Base-by-base conservation (phyloP, 1,140 invertebrate genomes). In the Penaeus vannamei region DNA sequence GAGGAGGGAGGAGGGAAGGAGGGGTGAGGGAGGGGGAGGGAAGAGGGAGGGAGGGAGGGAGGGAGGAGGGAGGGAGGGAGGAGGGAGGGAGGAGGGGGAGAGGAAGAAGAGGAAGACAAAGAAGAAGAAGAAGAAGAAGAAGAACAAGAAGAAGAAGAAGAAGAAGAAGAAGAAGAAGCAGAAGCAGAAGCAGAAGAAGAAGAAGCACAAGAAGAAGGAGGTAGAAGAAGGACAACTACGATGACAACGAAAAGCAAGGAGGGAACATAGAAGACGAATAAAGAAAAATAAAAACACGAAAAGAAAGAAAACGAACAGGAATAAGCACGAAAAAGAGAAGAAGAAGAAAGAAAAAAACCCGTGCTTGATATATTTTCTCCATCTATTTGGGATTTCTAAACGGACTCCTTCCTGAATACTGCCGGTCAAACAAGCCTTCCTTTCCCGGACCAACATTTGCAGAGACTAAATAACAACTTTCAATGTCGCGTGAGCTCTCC, bases 361-460 rank as follows among this genome's bases (percentile, higher is more conserved):
- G n/a, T n/a, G n/a, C n/a, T n/a, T n/a, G n/a, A n/a, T n/a, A n/a
- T n/a, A n/a, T n/a, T n/a, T n/a, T n/a, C n/a, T n/a, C n/a, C n/a
- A n/a, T 42, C 36, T 42, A 7, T 42, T 4, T 42, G 36, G 36
- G 8, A 42, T 42, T 42, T 42, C 36, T 53, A 12, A 53, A 2
- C 53, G 53, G 17, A n/a, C 53, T 53, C 14, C 53, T 53, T 53
- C 53, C 0, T 10, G 53, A 53, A 53, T 53, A 12, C 12, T 12
- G 53, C 10, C 53, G 53, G 53, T 53, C 53, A 53, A 53, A 53
- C 53, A 53, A 53, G 53, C 8, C 53, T 76, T 76, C 29, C 72
- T 76, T n/a, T 76, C 72, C 72, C 29, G 72, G 29, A 1, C 72
- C 29, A 76, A 32, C 29, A 42, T 76, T 76, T 76, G 72, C 72